Evolutionary conservation across 1,140 invertebrate species (phyloP).

Genomic region (Augochlora pura): DNA sequence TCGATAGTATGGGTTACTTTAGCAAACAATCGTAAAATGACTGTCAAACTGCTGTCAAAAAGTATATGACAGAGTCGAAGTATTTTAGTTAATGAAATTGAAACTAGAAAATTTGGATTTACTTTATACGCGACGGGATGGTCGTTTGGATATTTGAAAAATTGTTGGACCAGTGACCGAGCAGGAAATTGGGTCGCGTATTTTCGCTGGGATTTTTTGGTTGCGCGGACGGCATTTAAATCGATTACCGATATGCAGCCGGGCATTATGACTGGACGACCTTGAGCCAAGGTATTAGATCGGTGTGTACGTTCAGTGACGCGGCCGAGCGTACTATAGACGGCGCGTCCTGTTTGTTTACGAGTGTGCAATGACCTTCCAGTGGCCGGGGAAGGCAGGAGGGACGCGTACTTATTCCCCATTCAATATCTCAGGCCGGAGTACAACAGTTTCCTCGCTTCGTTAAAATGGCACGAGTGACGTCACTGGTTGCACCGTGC

Average conservation of each 20-base stretch:
- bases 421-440: constrained; percentile 62
- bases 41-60: too few species aligned
- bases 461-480: constrained; percentile 37
- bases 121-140: too few species aligned
- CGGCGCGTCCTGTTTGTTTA: constrained; percentile 62
- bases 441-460: constrained; percentile 47
- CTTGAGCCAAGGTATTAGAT: constrained; percentile 55
- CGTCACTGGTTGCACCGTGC: constrained; percentile 22
- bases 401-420: constrained; percentile 51
- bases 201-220: constrained; percentile 15
- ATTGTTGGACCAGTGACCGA: too few species aligned
- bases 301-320: constrained; percentile 57
- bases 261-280: constrained; percentile 46
- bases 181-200: neutral
- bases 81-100: too few species aligned
- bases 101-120: too few species aligned
- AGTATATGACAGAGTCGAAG: too few species aligned
- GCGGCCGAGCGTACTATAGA: constrained; percentile 46
- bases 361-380: constrained; percentile 64
- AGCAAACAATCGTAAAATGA: too few species aligned
- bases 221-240: neutral
- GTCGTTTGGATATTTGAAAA: too few species aligned
- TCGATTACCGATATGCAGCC: constrained; percentile 40
- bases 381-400: constrained; percentile 30
- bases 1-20: too few species aligned